Evolutionary conservation across 2,888 invertebrate genomes (phyloP), one percentile per base, ranked within the genome.

Genomic region (Melolontha melolontha): DNA sequence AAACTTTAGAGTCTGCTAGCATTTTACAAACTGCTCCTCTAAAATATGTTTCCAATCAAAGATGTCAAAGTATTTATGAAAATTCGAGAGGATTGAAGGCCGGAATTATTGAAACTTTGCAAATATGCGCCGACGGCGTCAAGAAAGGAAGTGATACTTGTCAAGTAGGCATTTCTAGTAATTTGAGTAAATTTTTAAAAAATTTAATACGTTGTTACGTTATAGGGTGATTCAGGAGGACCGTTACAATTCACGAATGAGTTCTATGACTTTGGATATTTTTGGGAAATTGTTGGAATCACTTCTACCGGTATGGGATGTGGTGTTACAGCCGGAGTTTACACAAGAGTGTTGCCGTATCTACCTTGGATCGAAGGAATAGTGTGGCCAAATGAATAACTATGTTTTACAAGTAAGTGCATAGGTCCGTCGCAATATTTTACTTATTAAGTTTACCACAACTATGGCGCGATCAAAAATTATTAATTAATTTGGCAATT

Each of bases 281-380:
- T 51, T 40, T 29, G 29, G 11, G 41, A 50, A 64, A 51, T 64
- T 11, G 39, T 17, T n/a, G 51, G 64, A 14, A 22, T 64, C 4
- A 47, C 64, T 11, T 64, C 64, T 5, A 40, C 14, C 8, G 64
- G 64, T 5, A 17, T 16, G 8, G 22, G 29, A 7, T 64, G 64
- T 39, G 51, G 39, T 12, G 27, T 47, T 41, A 42, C 11, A 22
- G 40, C 64, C 6, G 64, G 47, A 39, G 64, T 64, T 12, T 49
- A 47, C 22, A 64, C 64, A 10, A 40, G 51, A 22, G 64, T 64
- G 0, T 17, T 52, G 6, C 27, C 42, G n/a, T 64, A 64, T 2
- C 41, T 64, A 17, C 22, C 64, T 27, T 64, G 64, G 64, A 64
- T 64, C 22, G 64, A 51, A 51, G 16, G 51, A 1, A 50, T 51